Base-by-base conservation (phyloP, 2,888 invertebrate genomes). In the Candidula unifasciata region DNA sequence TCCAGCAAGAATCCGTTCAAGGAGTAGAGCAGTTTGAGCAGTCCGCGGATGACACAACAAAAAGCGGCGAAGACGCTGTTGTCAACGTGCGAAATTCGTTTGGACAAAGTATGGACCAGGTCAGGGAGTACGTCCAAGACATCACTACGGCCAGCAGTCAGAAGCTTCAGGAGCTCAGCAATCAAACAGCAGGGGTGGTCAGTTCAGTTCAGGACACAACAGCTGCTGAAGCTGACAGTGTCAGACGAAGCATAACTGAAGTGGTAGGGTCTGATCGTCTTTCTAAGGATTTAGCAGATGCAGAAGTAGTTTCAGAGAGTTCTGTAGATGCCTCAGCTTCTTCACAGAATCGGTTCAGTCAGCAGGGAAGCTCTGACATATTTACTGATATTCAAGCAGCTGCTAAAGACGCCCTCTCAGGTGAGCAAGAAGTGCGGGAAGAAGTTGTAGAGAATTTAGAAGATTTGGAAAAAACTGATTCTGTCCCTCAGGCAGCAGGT, bases 341-440 rank as follows among this genome's bases (percentile, higher is more conserved):
- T 37, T 6, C 35, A 37, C 73, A 73, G 37, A 27, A 73, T 33
- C 52, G 57, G n/a, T 0, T 44, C 27, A 37, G 3, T 13, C n/a
- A 80, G 24, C 21, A 52, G 64, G 78, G 69, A n/a, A 52, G 57
- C 33, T 37, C 57, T 2, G 69, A 52, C 24, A 16, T 77, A 8
- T 18, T 60, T 27, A 74, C 78, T 18, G 76, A 74, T 27, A 54
- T 79, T 21, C 18, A 64, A 16, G 64, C 68, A 52, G 44, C 66
- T 3, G 84, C 76, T 18, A 68, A 24, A 71, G 54, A 79, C 27
- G 82, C 57, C 3, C 76, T 80, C 52, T 60, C 57, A 24, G 77
- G 44, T 1, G 83, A 18, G 35, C 64, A 52, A 6, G 57, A 27
- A 80, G 74, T 80, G 21, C 60, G 77, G 37, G 77, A 83, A 13